Conservation (phyloP, 2,113 vertebrate genomes). For the Genyomyrus donnyi region DNA sequence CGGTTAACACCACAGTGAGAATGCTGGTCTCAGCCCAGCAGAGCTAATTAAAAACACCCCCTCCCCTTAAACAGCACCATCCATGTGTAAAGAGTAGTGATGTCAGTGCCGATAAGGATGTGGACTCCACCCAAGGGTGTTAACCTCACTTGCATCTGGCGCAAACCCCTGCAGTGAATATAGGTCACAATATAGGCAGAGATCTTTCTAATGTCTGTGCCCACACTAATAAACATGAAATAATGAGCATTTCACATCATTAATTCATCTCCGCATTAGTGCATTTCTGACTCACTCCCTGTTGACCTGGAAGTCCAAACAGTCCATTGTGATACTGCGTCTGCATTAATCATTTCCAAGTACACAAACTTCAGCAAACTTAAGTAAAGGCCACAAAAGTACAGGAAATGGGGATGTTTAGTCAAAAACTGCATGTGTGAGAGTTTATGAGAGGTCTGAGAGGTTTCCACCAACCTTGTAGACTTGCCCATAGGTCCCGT, state of each 20-base stretch:
- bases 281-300: not conserved
- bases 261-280: not conserved
- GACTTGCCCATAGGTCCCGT: constrained; percentile 82
- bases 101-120: constrained; percentile 23
- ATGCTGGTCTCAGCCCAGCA: not conserved
- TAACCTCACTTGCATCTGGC: constrained; percentile 19
- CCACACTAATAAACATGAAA: not conserved
- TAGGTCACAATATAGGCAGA: not conserved
- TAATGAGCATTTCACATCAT: not conserved
- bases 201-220: not conserved
- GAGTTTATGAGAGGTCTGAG: not conserved
- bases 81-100: constrained; percentile 11
- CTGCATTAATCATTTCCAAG: not conserved
- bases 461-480: constrained; percentile 64
- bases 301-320: not conserved
- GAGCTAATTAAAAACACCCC: constrained; percentile 15
- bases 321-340: not conserved
- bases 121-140: constrained; percentile 35
- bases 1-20: constrained; percentile 4
- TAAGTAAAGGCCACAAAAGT: not conserved
- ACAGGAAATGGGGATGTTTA: not conserved
- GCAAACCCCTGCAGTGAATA: not conserved
- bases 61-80: constrained; percentile 18
- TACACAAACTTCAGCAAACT: not conserved
- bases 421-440: not conserved